Evolutionary conservation across 35 echinoderm and acorn worm species (phyloP), one percentile per base, ranked within the genome.

Genomic region (Apostichopus californicus): DNA sequence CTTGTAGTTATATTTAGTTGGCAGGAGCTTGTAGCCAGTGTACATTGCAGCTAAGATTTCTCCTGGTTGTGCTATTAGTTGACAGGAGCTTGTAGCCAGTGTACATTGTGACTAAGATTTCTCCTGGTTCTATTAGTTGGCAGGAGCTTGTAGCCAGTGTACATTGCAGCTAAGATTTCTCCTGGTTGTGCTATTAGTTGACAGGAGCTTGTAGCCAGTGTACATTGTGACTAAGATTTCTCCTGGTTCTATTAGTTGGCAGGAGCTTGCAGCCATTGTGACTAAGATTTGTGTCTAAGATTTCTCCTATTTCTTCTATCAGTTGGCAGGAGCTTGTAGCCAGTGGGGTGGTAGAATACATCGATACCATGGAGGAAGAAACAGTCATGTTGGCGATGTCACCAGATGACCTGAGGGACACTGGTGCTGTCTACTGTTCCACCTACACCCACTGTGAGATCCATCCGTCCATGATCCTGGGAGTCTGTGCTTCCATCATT

Each of bases 391-490:
- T 99, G 78, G 97, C 97, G 0, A 99, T 99, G 97, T 93, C 93
- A 75, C 97, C 97, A 23, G 95, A 96, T 90, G 95, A 96, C 60
- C 91, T 99, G 5, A 92, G 92, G 61, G 95, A 96, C 89, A 94
- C 92, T 57, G 95, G 91, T n/a, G 68, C 91, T 13, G 93, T 93
- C 13, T 99, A 99, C 91, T 99, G 97, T 90, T 99, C 97, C 11
- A 99, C 97, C 14, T 96, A 99, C 86, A 99, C 97, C 25, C 97
- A 99, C 66, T 99, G 97, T 78, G 97, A 99, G 85, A 99, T 99
- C 28, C 97, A 99, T 65, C 97, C 97, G 52, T 99, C 97, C 25
- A 99, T 99, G 97, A 99, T 99, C 28, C 93, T 99, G 5, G 97
- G 97, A 12, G 97, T 99, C 64, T 99, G 97, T 93, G 97, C 97